phyloP scores from a whole-genome alignment of 2,888 invertebrate genomes.

The Cecidostiba fungosa region DNA sequence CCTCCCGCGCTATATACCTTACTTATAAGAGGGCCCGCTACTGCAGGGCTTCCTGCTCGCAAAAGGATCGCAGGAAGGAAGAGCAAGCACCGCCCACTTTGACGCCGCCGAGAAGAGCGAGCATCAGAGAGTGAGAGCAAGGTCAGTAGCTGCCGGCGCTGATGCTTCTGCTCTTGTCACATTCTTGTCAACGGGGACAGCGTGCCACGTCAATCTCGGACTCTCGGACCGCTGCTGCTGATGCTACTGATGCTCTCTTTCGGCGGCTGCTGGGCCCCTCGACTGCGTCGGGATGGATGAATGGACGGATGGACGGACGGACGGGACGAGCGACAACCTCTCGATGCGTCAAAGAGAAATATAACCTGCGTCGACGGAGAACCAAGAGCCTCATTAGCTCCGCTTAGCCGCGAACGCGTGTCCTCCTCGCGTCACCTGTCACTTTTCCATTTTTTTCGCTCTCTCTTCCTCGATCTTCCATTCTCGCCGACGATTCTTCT shows the following conservation, averaged over 20 bases:
- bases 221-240: conserved; percentile 60
- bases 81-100: conserved; percentile 69
- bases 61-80: conserved; percentile 14
- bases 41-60: background rate
- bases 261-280: background rate
- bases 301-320: conserved; percentile 69
- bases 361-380: conserved; percentile 76
- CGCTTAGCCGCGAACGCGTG: conserved; percentile 75
- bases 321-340: conserved; percentile 71
- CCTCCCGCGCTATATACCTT: background rate
- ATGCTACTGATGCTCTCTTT: conserved; percentile 43
- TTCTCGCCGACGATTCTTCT: background rate
- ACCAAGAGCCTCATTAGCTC: conserved; percentile 79
- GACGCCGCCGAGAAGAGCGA: conserved; percentile 65
- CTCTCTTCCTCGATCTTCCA: conserved; percentile 15
- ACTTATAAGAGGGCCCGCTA: background rate
- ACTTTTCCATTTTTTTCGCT: conserved; percentile 63
- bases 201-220: conserved; percentile 79
- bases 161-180: conserved; percentile 77
- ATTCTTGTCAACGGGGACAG: conserved; percentile 79
- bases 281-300: conserved; percentile 69
- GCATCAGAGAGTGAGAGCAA: conserved; percentile 68
- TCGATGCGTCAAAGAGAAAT: conserved; percentile 80
- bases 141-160: conserved; percentile 73
- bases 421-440: conserved; percentile 66